Evolutionary conservation across 2,888 invertebrate species (phyloP), one percentile per base, ranked within the genome.

Genomic region (Charanyca ferruginea): DNA sequence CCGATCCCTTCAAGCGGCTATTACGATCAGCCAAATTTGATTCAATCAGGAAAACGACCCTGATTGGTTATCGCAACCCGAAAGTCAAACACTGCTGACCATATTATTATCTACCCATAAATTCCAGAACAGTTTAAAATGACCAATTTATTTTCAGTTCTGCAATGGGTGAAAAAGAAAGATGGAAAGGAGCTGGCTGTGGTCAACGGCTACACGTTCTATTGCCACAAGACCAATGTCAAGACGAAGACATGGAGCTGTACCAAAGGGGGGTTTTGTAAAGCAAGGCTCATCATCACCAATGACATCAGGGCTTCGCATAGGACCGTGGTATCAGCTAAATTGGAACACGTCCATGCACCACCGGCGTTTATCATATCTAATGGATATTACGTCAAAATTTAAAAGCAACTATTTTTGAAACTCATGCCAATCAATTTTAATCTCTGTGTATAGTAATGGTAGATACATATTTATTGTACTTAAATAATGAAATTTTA

Each of bases 151-250:
- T 66, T 79, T 80, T 2, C 47, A 79, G 79, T 79, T 2, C 62
- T 59, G 8, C 66, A 75, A 45, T 79, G 67, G 63, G 74, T 79
- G 32, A 66, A 49, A 28, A 79, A 79, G 20, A 61, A 60, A 13
- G 66, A 73, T 11, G 88, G 87, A 0, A 84, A 82, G 41, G 77
- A 82, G n/a, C 28, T 89, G 25, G 79, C 83, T 0, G 52, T 87
- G 0, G 74, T 75, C 9, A 75, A 75, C 8, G 74, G 74, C 4
- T 75, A 75, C 62, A 75, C 74, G 0, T 75, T 75, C 54, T 75
- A 75, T 16, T 75, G 74, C 2, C 78, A 75, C 41, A 75, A 75
- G 18, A 77, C 54, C 18, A 62, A 75, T 18, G 73, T 78, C 7
- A 77, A 45, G 22, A 75, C 74, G 0, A 73, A 66, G 0, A 64